A percentile compares a stretch with the other conserved stretches of the same genome.
Conservation (phyloP, 2,888 invertebrate genomes). For the Melieria picta region DNA sequence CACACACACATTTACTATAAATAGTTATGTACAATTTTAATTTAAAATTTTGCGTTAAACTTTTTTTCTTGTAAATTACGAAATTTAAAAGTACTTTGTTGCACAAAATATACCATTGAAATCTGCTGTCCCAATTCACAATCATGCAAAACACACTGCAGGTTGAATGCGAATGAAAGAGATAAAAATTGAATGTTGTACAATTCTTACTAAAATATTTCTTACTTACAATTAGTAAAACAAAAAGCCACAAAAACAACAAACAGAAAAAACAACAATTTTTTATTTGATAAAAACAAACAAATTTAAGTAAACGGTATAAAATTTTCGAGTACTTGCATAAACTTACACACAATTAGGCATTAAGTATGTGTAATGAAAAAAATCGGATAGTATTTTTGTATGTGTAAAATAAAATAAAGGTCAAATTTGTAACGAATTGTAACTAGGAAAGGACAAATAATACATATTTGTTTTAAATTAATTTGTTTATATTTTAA, state of each 20-base stretch:
- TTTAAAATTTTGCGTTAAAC: not conserved
- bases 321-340: no score
- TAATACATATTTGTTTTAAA: not conserved
- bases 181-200: not conserved
- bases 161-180: not conserved
- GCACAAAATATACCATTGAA: not conserved
- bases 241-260: not conserved
- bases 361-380: not conserved
- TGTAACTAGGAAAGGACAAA: not conserved
- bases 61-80: not conserved
- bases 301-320: no score
- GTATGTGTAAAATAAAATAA: constrained; percentile 11
- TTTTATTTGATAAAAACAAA: not conserved
- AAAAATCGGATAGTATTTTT: constrained; percentile 21
- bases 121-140: no score
- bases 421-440: not conserved
- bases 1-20: no score
- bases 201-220: not conserved
- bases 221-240: not conserved
- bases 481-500: not conserved
- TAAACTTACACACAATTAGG: no score
- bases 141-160: no score
- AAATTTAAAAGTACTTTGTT: not conserved
- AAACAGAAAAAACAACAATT: not conserved
- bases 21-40: no score